Evolutionary conservation across 1,140 invertebrate species (phyloP), one percentile per base, ranked within the genome.

Genomic region (Acromyrmex charruanus): DNA sequence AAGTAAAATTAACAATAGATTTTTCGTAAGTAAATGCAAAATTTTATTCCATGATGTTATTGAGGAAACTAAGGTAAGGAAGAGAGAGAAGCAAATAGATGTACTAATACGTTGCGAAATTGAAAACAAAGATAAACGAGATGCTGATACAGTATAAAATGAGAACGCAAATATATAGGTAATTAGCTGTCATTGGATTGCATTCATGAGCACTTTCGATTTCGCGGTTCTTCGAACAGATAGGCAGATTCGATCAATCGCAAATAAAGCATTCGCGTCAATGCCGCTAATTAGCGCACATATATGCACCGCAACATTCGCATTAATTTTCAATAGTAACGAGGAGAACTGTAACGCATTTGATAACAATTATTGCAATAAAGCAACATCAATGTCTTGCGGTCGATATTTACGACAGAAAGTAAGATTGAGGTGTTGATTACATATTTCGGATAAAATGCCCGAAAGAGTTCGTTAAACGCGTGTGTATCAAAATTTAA

Each of bases 201-300:
- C 49, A 21, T 68, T 59, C 35, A 55, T 12, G 31, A 63, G 35
- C 75, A 68, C 85, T 88, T 79, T 65, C 49, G 25, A 55, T 86
- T 68, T 68, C 63, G 35, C 2, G 74, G 49, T 28, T 61, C 55
- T 71, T 53, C 31, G 44, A 3, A 5, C 16, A n/a, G 65, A 5
- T 9, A 44, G 49, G 49, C 59, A 51, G 12, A 21, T 55, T 21
- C 58, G 16, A 72, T 66, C 74, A 65, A 69, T 55, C 21, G 35
- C 44, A 14, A 55, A 58, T 77, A 65, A 21, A 44, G 25, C 31
- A 53, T 63, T 55, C 39, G 31, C 39, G 31, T 79, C 66, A 71
- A 66, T 59, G 63, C 53, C 53, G 55, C 53, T 88, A 86, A 86
- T 88, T 86, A 88, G 12, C 9, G 72, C 63, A n/a, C 65, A 31